Evolutionary conservation across 2,888 invertebrate species (phyloP).

Genomic region (Lasius platythorax): DNA sequence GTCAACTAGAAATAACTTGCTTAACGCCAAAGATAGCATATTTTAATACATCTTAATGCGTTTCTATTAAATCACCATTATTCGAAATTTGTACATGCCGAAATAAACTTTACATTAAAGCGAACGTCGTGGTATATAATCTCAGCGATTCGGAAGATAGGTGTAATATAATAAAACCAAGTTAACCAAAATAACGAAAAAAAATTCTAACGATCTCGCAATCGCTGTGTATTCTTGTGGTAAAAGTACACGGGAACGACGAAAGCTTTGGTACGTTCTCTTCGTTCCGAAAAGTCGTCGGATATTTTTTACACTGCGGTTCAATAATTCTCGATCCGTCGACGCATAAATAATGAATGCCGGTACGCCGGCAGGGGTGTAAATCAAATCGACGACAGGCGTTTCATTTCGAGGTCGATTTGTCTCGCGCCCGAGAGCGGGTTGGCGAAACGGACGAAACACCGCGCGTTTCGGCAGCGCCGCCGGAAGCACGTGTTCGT

Average conservation of each 20-base stretch:
- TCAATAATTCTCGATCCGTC: conserved; percentile 76
- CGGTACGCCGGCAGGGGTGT: conserved; percentile 62
- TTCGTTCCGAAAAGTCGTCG: conserved; percentile 35
- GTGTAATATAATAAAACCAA: conserved; percentile 2
- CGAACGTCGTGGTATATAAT: background rate
- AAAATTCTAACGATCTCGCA: conserved; percentile 2
- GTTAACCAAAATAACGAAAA: background rate
- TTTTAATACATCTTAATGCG: conserved; percentile 15
- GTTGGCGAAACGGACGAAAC: conserved; percentile 68
- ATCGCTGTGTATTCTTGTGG: conserved; percentile 16
- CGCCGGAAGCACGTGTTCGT: conserved; percentile 75
- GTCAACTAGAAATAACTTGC: background rate
- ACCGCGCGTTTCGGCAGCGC: conserved; percentile 53
- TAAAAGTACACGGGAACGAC: conserved; percentile 33
- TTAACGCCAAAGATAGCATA: background rate
- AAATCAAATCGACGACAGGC: conserved; percentile 77
- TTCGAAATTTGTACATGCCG: background rate
- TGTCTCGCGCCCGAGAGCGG: conserved; percentile 70
- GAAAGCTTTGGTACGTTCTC: background rate
- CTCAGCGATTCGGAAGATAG: background rate
- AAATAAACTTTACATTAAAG: background rate
- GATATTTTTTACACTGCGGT: conserved; percentile 71
- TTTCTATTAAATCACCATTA: conserved; percentile 13
- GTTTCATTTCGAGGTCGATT: conserved; percentile 78
- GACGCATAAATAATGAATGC: conserved; percentile 77